A percentile compares a stretch with the other conserved stretches of the same genome.
These are phyloP conservation scores for Tolmerus cingulatus DNA, from an alignment of 2,888 invertebrate species.

Conservation along the genomic window DNA sequence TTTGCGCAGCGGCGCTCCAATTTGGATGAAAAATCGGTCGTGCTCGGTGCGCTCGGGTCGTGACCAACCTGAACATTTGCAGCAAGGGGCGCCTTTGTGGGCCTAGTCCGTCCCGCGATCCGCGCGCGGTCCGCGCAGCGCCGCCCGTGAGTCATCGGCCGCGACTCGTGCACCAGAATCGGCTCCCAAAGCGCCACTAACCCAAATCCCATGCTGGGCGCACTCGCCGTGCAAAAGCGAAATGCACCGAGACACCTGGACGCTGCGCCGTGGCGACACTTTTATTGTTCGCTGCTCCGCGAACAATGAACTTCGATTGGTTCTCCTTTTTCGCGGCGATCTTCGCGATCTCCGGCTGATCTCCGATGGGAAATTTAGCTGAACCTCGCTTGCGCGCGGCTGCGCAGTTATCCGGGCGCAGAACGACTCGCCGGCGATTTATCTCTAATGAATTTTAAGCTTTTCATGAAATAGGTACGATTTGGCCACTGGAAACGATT, in stretches of 20 bases:
- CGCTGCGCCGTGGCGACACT: slow-evolving; percentile 40
- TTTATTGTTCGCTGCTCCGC: slow-evolving; percentile 34
- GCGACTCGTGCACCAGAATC: slow-evolving; percentile 38
- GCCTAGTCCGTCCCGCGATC: slow-evolving; percentile 33
- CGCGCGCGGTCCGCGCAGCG: background rate
- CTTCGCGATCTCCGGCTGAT: slow-evolving; percentile 34
- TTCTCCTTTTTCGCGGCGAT: slow-evolving; percentile 31
- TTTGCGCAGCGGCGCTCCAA: slow-evolving; percentile 24
- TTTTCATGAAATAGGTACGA: background rate
- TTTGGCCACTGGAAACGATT: slow-evolving; percentile 23
- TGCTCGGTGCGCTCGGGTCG: slow-evolving; percentile 36
- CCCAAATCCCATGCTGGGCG: slow-evolving; percentile 40
- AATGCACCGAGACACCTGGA: slow-evolving; percentile 39
- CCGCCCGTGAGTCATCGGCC: slow-evolving; percentile 28
- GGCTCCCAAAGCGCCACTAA: slow-evolving; percentile 40
- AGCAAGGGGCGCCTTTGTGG: slow-evolving; percentile 41
- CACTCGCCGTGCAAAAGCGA: slow-evolving; percentile 30
- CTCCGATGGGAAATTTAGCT: slow-evolving; percentile 28
- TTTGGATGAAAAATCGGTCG: slow-evolving; percentile 38
- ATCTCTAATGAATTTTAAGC: slow-evolving; percentile 25
- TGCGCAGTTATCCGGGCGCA: background rate
- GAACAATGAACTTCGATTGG: slow-evolving; percentile 39
- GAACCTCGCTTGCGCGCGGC: background rate
- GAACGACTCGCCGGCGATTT: background rate
- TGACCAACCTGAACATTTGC: slow-evolving; percentile 41